Base-by-base conservation (phyloP, 1,140 invertebrate species). In the Drosophila paulistorum region DNA sequence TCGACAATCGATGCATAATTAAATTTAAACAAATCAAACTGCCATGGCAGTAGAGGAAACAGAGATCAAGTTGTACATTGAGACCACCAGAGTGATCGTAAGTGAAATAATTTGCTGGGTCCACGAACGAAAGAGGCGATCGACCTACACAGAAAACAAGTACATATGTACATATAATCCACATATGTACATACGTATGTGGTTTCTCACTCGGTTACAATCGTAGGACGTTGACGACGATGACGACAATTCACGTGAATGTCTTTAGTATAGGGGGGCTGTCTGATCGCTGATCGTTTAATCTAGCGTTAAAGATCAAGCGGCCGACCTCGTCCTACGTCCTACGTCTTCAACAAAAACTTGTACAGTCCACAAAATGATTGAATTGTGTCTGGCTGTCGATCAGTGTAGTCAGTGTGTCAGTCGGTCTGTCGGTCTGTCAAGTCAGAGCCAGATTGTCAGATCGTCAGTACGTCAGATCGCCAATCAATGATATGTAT, bases 11-110 rank as follows among this genome's bases (percentile, higher is more conserved):
- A 78, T 74, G 85, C 85, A 90, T 90, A 90, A 90, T 90, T 90
- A 90, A 90, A 90, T 90, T 90, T 90, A 90, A 90, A 85, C 85
- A 90, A 90, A 90, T 90, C 85, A 90, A 90, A 87, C 81, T 90
- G 85, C 85, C 81, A 84, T 73, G 74, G 65, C 71, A 65, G 68
- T 55, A 90, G 61, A 84, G 87, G 87, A 90, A 90, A 81, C 87
- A 90, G 83, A 90, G 79, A 87, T 87, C 87, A 90, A 90, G 87
- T 84, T 81, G 87, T 87, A 84, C 83, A 68, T 81, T 71, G 71
- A 68, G 87, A 87, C 87, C 87, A 90, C 87, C 87, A 72, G 69
- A 70, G 81, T 59, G 74, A 58, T 67, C 10, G 65, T 72, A 86
- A 87, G 83, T 87, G 83, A 87, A 87, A 87, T 89, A 87, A 89